Conservation (phyloP, 2,113 vertebrate species). For the Pseudopodoces humilis region DNA sequence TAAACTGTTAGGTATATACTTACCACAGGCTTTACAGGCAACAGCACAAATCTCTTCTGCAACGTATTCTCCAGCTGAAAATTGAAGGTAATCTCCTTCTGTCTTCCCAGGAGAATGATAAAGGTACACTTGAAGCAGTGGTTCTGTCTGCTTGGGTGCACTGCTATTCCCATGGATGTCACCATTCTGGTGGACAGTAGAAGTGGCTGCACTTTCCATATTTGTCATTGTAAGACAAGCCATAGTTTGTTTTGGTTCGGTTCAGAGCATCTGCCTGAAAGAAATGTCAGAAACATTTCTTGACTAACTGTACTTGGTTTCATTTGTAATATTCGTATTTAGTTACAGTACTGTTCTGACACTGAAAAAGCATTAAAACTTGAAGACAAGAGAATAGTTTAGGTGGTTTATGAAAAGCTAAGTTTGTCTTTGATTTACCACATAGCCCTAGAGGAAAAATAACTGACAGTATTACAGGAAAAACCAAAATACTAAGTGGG, state of each 20-base stretch:
- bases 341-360: not conserved
- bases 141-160: conserved; percentile 68
- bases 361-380: not conserved
- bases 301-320: not conserved
- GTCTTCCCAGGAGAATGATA: conserved; percentile 77
- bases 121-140: conserved; percentile 82
- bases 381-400: not conserved
- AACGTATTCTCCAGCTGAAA: conserved; percentile 85
- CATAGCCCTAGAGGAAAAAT: not conserved
- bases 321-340: not conserved
- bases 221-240: conserved; percentile 85
- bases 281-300: not conserved
- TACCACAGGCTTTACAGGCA: conserved; percentile 91
- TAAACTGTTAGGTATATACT: conserved; percentile 51
- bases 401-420: not conserved
- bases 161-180: conserved; percentile 63
- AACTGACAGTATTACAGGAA: not conserved
- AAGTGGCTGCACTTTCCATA: conserved; percentile 75
- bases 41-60: conserved; percentile 89
- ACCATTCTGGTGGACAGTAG: conserved; percentile 69
- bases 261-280: conserved; percentile 63
- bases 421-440: not conserved
- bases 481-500: not conserved
- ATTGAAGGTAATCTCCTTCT: conserved; percentile 74
- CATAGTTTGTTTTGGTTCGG: conserved; percentile 70